phyloP scores from a whole-genome alignment of 2,797 vertebrate species.

The Alauda arvensis region DNA sequence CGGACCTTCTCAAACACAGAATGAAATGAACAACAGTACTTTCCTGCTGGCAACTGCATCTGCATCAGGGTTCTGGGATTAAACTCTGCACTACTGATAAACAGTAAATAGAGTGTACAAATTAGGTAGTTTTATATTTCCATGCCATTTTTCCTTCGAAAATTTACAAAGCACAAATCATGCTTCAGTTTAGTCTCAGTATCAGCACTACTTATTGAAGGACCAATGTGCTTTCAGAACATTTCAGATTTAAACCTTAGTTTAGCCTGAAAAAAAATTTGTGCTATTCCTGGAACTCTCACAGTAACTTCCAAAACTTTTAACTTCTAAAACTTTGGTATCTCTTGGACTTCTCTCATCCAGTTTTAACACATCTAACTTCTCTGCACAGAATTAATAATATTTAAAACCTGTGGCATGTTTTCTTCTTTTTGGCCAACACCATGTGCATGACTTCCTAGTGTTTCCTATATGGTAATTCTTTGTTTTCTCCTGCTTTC shows the following conservation, averaged over 20 bases:
- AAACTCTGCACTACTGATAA: background rate
- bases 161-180: background rate
- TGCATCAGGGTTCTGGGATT: background rate
- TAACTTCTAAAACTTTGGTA: background rate
- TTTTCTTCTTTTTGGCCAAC: background rate
- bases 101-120: background rate
- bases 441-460: background rate
- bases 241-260: background rate
- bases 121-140: background rate
- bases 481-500: background rate
- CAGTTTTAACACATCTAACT: background rate
- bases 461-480: background rate
- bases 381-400: background rate
- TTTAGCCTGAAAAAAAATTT: background rate
- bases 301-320: background rate
- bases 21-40: background rate
- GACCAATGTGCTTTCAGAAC: background rate
- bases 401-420: background rate
- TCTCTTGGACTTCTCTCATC: background rate
- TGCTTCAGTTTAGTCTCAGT: background rate
- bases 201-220: background rate
- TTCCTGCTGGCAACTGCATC: background rate
- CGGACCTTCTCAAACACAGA: background rate
- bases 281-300: constrained; percentile 6
- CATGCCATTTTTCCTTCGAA: background rate